Evolutionary conservation across 2,888 invertebrate species (phyloP), one percentile per base, ranked within the genome.

Genomic region (Marronus borbonicus): DNA sequence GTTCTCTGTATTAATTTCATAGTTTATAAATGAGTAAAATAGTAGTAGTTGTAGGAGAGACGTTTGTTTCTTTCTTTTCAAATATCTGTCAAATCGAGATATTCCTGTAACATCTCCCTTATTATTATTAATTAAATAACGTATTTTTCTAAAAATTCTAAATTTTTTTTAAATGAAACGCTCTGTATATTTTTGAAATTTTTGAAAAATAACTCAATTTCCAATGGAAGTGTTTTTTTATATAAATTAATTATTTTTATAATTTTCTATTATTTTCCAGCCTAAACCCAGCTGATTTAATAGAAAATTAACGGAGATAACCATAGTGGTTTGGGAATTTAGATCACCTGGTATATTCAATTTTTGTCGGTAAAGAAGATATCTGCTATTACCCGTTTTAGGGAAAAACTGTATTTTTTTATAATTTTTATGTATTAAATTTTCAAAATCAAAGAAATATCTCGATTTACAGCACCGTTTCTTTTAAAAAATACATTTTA

Each of bases 1-100:
- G n/a, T 58, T 17, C 5, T 55, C 14, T 55, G 17, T 55, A 80
- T 75, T 64, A 80, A 76, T 81, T 70, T 55, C n/a, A 55, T n/a
- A 55, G 55, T 7, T 44, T 82, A 81, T 80, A 80, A 81, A 68
- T 77, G 79, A 76, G 36, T 70, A 74, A 52, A 70, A 24, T 60
- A 36, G 50, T 77, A 75, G 60, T 75, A 77, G 76, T 10, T n/a
- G 60, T 77, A 75, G 66, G 77, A 77, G 76, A 64, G 66, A 52
- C 20, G 52, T 44, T 44, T 44, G 44, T 36, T 36, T 72, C 66
- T 65, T 70, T 55, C 5, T 55, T 17, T 55, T 17, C 55, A 14
- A 5, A 28, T 5, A 68, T 17, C 62, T 31, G 64, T 52, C 50
- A 74, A 55, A 72, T 72, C 72, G 72, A 58, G 72, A 39, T 28